Base-by-base conservation (phyloP, 2,888 invertebrate species). In the Trisateles emortualis region DNA sequence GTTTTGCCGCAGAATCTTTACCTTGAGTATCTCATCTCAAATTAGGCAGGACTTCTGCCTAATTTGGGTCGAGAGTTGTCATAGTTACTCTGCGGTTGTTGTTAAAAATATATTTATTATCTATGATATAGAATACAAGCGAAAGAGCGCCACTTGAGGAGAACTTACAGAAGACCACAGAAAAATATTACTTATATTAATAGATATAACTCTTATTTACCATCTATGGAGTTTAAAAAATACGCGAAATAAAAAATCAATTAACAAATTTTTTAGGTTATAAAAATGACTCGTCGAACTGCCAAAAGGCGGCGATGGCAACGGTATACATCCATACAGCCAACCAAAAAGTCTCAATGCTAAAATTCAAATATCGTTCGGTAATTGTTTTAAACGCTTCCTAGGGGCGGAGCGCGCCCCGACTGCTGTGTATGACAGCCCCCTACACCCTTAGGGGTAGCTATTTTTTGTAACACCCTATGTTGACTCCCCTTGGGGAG, bases 391-490 rank as follows among this genome's bases (percentile, higher is more conserved):
- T 81, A 82, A 84, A 76, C 72, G 68, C 57, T 67, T 64, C 72
- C 77, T 72, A 71, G 65, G 76, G 78, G 53, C 39, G 48, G 78
- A 74, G 71, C 64, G 68, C 70, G 51, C 73, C 69, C 75, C 75
- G 68, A 66, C 79, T 79, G 78, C 82, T 88, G 88, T 74, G 57
- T 57, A 57, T 88, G 88, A 87, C 88, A 80, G 81, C 76, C 85
- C 86, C 84, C 77, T 66, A 71, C 71, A 50, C 78, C 80, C 83
- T 74, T 55, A 72, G 79, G 84, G 86, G 86, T 82, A 83, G 76
- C 80, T 78, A 79, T 87, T 89, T 89, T 89, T 89, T 88, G 87
- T 87, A 86, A 87, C 88, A 87, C 88, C 86, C 87, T 69, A 40
- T 52, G 50, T 66, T 39, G 13, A 52, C 71, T 57, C 71, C 70